Evolutionary conservation across 2,797 vertebrate genomes (phyloP), one percentile per base, ranked within the genome.

Genomic region (Girardinus metallicus): DNA sequence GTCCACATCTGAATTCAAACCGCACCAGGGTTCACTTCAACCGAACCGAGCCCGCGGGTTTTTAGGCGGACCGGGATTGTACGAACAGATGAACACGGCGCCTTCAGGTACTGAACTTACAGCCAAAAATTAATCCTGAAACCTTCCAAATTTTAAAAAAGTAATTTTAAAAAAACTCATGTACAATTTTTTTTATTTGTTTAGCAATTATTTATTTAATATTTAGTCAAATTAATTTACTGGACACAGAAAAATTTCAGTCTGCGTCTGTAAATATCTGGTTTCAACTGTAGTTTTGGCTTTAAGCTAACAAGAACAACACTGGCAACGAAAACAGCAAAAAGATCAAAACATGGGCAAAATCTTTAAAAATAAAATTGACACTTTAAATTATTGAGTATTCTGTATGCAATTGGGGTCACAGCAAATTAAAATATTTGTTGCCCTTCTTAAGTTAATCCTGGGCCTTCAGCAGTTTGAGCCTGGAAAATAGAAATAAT

Each of bases 401-500:
- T 60, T 49, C 55, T 21, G 47, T 31, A 31, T 74, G 51, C 51
- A 53, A 62, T 34, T 46, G 2, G 13, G 26, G 21, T 43, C n/a
- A 68, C 16, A 26, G 23, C 0, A 8, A 43, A 29, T 7, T n/a
- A n/a, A 23, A 6, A 26, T 26, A 29, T 72, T 44, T 26, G 11
- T 68, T 44, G 11, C 26, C 10, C 21, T 39, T 74, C 23, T 13
- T 4, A 79, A 76, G 26, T 75, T 7, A 44, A 75, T 60, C 41
- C 39, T 55, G 47, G 77, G 44, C 44, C 75, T 10, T 4, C 12
- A 78, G 64, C 55, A 47, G 75, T 84, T 77, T 83, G 43, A 85
- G 46, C 18, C 34, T 57, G 55, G 78, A 51, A 84, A 74, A 47
- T 78, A 9, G 44, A 80, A 82, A 83, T 88, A 36, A 80, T 76